Conservation (phyloP, 1,140 invertebrate species). For the Neodiprion virginianus region DNA sequence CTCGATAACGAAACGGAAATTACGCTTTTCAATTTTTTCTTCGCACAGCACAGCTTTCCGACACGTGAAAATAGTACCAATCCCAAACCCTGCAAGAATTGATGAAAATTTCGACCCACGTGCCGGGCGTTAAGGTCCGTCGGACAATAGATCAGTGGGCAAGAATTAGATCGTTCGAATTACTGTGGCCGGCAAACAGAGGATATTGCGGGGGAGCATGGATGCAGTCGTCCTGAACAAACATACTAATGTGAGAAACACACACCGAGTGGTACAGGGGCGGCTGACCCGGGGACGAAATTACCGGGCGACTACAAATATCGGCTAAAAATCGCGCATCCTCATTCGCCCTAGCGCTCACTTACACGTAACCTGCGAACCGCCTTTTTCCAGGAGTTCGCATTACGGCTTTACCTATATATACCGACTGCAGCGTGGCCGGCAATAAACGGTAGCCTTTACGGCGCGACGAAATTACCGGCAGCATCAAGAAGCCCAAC, state of each 20-base stretch:
- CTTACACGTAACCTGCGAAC: too few species aligned
- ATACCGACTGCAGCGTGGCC: background rate
- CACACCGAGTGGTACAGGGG: slow-evolving; percentile 38
- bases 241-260: slow-evolving; percentile 57
- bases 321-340: background rate
- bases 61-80: too few species aligned
- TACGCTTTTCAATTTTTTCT: too few species aligned
- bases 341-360: background rate
- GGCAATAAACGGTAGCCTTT: slow-evolving; percentile 52
- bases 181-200: slow-evolving; percentile 47
- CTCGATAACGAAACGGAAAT: too few species aligned
- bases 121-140: background rate
- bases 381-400: too few species aligned
- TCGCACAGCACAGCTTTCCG: too few species aligned
- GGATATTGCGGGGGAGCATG: slow-evolving; percentile 55
- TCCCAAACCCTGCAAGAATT: too few species aligned
- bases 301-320: background rate
- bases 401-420: background rate
- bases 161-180: slow-evolving; percentile 31
- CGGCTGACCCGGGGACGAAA: slow-evolving; percentile 12
- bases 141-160: background rate
- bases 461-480: slow-evolving; percentile 50
- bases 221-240: slow-evolving; percentile 46
- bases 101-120: background rate
- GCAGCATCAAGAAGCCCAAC: slow-evolving; percentile 32